Percentiles rank a stretch among this genome's conserved stretches.
Evolutionary conservation across 2,888 invertebrate genomes (phyloP).

Genomic region (Lasioglossum vierecki): DNA sequence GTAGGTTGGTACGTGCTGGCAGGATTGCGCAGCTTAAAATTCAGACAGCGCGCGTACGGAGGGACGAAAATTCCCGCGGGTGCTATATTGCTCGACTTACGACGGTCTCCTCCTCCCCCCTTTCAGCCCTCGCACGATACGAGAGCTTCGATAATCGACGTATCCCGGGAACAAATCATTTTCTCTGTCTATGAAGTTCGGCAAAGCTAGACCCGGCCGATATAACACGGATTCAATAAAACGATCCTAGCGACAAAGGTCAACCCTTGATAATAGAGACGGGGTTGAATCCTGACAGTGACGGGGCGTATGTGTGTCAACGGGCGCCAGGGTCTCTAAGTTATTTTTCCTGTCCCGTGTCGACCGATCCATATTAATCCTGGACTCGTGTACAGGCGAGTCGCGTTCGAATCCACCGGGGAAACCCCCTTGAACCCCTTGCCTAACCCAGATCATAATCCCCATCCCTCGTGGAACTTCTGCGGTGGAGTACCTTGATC

Average conservation of each 20-base stretch:
- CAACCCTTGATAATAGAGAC: constrained; percentile 6
- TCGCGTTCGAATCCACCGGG: constrained; percentile 29
- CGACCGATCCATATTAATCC: constrained; percentile 52
- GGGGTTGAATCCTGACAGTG: constrained; percentile 5
- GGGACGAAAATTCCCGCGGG: constrained; percentile 33
- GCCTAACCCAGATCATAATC: neutral
- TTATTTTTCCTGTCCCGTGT: constrained; percentile 44
- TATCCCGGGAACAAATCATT: constrained; percentile 13
- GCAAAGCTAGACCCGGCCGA: no score
- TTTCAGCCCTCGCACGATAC: neutral
- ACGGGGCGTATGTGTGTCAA: neutral
- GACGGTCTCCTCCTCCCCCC: no score
- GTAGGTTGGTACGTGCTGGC: constrained; percentile 48
- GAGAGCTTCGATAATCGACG: constrained; percentile 27
- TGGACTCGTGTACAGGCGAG: constrained; percentile 19
- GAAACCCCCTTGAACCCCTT: neutral
- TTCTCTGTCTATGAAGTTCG: neutral
- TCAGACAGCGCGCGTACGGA: constrained; percentile 22
- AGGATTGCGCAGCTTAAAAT: constrained; percentile 59
- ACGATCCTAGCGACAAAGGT: neutral
- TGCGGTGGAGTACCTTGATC: constrained; percentile 2
- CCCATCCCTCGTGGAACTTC: constrained; percentile 28
- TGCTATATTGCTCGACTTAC: constrained; percentile 22
- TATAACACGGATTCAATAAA: constrained; percentile 11
- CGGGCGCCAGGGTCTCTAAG: neutral